phyloP scores from a whole-genome alignment of 2,888 invertebrate species.

The Oasisia sp. region DNA sequence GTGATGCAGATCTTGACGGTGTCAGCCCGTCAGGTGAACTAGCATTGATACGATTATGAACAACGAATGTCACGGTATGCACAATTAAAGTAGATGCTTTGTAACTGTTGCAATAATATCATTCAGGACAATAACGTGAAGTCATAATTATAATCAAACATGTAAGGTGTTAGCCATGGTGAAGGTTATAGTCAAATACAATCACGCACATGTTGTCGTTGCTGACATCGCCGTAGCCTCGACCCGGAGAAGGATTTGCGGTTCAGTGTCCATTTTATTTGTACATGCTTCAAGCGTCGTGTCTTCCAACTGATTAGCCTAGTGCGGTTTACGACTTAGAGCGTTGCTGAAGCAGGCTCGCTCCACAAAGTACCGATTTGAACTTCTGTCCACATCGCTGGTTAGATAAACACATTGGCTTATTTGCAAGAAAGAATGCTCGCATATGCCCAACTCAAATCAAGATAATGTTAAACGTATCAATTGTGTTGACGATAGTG shows the following conservation, averaged over 20 bases:
- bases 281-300: background rate
- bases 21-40: too few species aligned
- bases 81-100: too few species aligned
- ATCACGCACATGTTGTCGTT: background rate
- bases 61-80: too few species aligned
- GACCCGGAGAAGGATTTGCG: background rate
- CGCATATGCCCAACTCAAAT: too few species aligned
- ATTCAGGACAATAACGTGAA: too few species aligned
- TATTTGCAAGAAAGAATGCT: too few species aligned
- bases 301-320: background rate
- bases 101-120: too few species aligned
- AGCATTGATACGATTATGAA: too few species aligned
- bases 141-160: background rate
- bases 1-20: too few species aligned
- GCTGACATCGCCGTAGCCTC: background rate
- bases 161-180: background rate
- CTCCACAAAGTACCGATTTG: background rate
- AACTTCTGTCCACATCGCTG: background rate
- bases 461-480: too few species aligned
- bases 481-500: too few species aligned
- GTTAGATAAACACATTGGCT: too few species aligned
- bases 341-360: background rate
- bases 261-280: background rate
- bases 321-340: constrained; percentile 5
- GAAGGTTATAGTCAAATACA: background rate